A percentile compares a stretch with the other conserved stretches of the same genome.
phyloP scores from a whole-genome alignment of 2,888 invertebrate genomes.

The Drosophila diplacantha region DNA sequence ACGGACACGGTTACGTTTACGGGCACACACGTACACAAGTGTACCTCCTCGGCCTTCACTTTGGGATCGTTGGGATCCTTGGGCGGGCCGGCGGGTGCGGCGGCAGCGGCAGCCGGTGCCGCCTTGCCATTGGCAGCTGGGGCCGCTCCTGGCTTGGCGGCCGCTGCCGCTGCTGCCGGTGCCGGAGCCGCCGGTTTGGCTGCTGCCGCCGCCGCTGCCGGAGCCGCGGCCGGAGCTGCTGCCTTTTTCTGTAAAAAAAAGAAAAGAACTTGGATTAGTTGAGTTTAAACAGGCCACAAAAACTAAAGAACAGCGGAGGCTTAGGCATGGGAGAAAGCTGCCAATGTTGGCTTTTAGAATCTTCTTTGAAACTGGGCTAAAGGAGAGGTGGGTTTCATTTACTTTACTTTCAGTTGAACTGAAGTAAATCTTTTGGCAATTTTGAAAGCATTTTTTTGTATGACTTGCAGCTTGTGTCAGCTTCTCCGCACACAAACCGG shows the following conservation, averaged over 20 bases:
- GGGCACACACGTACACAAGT: slow-evolving; percentile 64
- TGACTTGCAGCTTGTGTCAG: neutral
- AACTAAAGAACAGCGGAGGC: neutral
- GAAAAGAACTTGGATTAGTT: neutral
- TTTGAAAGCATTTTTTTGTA: neutral
- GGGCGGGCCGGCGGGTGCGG: slow-evolving; percentile 71
- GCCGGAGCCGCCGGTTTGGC: slow-evolving; percentile 55
- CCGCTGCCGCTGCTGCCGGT: slow-evolving; percentile 43
- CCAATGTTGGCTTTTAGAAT: neutral
- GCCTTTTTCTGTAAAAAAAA: slow-evolving; percentile 72
- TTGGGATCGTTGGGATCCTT: slow-evolving; percentile 75
- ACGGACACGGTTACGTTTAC: slow-evolving; percentile 35
- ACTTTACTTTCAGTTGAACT: neutral
- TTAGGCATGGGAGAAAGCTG: slow-evolving; percentile 8
- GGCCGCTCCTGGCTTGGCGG: slow-evolving; percentile 46
- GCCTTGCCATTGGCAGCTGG: slow-evolving; percentile 51
- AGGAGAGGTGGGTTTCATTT: neutral
- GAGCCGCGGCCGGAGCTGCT: slow-evolving; percentile 51
- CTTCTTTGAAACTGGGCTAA: too few relatives aligned
- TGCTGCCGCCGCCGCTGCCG: slow-evolving; percentile 51
- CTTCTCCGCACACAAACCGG: slow-evolving; percentile 8
- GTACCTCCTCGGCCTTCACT: slow-evolving; percentile 75
- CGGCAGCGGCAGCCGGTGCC: slow-evolving; percentile 57
- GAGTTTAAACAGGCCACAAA: neutral
- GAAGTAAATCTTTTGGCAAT: neutral